Percentiles rank a stretch among this genome's conserved stretches.
These are phyloP conservation scores for Silurus asotus DNA, from an alignment of 2,113 vertebrate genomes.

Conservation along the genomic window DNA sequence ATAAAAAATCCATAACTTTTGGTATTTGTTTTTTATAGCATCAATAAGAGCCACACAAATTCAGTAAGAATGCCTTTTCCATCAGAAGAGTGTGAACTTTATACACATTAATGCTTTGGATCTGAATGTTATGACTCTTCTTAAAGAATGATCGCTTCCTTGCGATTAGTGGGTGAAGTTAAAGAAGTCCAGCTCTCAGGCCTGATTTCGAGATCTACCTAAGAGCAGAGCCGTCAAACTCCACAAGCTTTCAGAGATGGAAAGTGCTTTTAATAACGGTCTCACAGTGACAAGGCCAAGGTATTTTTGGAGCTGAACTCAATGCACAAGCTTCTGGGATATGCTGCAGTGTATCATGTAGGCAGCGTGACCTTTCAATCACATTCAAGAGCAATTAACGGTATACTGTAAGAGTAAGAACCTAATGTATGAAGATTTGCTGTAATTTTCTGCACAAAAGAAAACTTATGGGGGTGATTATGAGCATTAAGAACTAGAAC, in stretches of 20 bases:
- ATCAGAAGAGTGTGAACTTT: background rate
- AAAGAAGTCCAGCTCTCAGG: background rate
- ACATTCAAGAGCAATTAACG: background rate
- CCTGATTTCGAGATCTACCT: background rate
- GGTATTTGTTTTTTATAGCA: background rate
- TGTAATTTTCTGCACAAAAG: background rate
- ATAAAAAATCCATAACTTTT: background rate
- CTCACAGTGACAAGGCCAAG: slow-evolving; percentile 12
- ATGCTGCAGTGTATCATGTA: background rate
- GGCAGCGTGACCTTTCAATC: slow-evolving; percentile 15
- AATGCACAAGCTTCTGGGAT: slow-evolving; percentile 22
- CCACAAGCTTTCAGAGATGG: background rate
- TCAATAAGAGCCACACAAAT: background rate
- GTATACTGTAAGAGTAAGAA: background rate
- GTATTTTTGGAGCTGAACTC: slow-evolving; percentile 49
- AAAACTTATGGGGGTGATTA: background rate
- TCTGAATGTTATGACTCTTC: background rate
- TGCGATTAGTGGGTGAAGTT: too few relatives aligned
- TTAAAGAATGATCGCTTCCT: background rate
- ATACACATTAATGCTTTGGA: background rate
- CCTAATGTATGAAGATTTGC: background rate
- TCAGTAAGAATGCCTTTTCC: background rate
- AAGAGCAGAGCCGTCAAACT: slow-evolving; percentile 24
- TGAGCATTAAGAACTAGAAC: background rate
- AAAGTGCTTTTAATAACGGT: background rate